phyloP scores from a whole-genome alignment of 2,797 vertebrate genomes.

The Anas bahamensis region DNA sequence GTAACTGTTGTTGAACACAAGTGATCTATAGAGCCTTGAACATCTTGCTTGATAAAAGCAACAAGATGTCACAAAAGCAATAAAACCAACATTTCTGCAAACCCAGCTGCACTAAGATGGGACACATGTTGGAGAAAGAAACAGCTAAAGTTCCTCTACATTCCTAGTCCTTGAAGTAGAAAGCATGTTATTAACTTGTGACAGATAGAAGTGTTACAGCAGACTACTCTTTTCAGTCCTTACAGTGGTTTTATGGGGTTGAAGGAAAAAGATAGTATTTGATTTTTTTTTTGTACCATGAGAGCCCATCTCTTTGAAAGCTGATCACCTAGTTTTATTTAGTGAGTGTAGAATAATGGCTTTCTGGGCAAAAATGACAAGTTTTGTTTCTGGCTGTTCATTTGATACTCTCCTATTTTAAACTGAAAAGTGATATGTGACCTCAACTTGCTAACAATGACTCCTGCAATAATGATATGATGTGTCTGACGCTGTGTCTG shows the following conservation, averaged over 20 bases:
- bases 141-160: not conserved
- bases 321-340: slow-evolving; percentile 57
- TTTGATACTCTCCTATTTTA: slow-evolving; percentile 74
- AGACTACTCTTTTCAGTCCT: not conserved
- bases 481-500: slow-evolving; percentile 46
- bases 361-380: slow-evolving; percentile 73
- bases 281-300: not conserved
- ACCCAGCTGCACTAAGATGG: not conserved
- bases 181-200: not conserved
- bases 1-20: not conserved
- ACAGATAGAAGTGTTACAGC: not conserved
- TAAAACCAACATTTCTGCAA: slow-evolving; percentile 16
- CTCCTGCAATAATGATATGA: slow-evolving; percentile 40
- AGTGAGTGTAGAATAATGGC: slow-evolving; percentile 51
- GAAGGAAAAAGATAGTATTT: not conserved
- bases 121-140: not conserved
- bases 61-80: slow-evolving; percentile 8
- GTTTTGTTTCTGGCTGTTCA: slow-evolving; percentile 78
- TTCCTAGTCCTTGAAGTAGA: slow-evolving; percentile 20
- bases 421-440: slow-evolving; percentile 77
- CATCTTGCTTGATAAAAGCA: slow-evolving; percentile 29
- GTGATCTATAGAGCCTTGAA: not conserved
- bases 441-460: slow-evolving; percentile 66
- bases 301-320: slow-evolving; percentile 65
- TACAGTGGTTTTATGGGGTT: not conserved